Percentiles rank a stretch among this genome's conserved stretches.
phyloP scores from a whole-genome alignment of 2,888 invertebrate species.

The Odontocerum albicorne region DNA sequence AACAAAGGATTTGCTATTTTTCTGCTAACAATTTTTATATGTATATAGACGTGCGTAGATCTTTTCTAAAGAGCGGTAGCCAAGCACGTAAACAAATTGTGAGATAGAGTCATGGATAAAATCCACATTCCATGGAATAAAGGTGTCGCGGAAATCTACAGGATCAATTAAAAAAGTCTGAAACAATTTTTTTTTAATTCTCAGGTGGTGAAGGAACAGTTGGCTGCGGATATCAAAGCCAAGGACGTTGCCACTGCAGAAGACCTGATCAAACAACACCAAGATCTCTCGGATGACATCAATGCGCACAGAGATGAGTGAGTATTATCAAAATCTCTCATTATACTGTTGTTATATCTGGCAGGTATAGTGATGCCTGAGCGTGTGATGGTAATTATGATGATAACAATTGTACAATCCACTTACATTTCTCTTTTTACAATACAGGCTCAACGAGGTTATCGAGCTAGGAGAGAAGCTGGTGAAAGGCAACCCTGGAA shows the following conservation, averaged over 20 bases:
- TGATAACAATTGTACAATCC: too few relatives aligned
- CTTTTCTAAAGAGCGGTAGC: too few relatives aligned
- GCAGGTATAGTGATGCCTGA: too few relatives aligned
- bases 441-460: conserved; percentile 72
- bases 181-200: background rate
- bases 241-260: conserved; percentile 94
- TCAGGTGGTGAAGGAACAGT: conserved; percentile 71
- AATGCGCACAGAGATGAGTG: conserved; percentile 87
- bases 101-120: too few relatives aligned
- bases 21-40: too few relatives aligned
- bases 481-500: conserved; percentile 70
- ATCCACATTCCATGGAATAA: too few relatives aligned
- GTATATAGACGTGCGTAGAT: too few relatives aligned
- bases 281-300: conserved; percentile 89
- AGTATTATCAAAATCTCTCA: conserved; percentile 44
- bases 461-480: conserved; percentile 77
- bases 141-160: too few relatives aligned
- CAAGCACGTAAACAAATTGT: too few relatives aligned
- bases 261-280: conserved; percentile 83
- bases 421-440: background rate
- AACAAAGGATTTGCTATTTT: too few relatives aligned
- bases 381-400: too few relatives aligned
- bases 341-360: too few relatives aligned
- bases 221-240: conserved; percentile 78
- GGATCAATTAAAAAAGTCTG: background rate